Conservation (phyloP, 2,888 invertebrate species). For the Hemistola chrysoprasaria region DNA sequence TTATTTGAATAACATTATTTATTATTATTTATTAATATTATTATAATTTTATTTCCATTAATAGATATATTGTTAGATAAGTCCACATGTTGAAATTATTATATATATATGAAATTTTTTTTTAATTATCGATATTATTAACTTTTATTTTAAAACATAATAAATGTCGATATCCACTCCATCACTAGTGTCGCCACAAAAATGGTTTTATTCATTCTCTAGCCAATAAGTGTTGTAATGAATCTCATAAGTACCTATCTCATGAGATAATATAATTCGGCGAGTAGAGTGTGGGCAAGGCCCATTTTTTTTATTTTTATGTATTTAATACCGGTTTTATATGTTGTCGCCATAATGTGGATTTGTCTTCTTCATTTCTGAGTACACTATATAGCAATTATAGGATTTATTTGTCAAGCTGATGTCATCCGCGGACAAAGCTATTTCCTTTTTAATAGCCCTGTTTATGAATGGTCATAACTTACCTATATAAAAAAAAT, state of each 20-base stretch:
- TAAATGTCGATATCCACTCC: slow-evolving; percentile 27
- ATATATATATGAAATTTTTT: too few relatives aligned
- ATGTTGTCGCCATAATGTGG: slow-evolving; percentile 60
- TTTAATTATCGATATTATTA: too few relatives aligned
- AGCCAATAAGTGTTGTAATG: slow-evolving; percentile 77
- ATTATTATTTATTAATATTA: too few relatives aligned
- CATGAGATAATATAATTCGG: slow-evolving; percentile 71
- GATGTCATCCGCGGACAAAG: slow-evolving; percentile 28
- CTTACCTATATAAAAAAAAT: slow-evolving; percentile 15
- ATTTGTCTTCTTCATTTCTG: slow-evolving; percentile 31
- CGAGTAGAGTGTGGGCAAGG: slow-evolving; percentile 72
- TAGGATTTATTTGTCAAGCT: slow-evolving; percentile 25
- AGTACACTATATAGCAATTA: slow-evolving; percentile 32
- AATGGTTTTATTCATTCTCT: slow-evolving; percentile 74
- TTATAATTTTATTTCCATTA: too few relatives aligned
- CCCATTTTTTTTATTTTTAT: slow-evolving; percentile 63
- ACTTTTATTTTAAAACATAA: too few relatives aligned
- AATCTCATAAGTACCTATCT: slow-evolving; percentile 72
- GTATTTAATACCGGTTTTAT: slow-evolving; percentile 69
- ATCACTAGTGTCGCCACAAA: slow-evolving; percentile 58
- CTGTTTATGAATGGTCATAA: slow-evolving; percentile 21
- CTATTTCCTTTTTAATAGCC: slow-evolving; percentile 25
- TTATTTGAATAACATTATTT: too few relatives aligned
- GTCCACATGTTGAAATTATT: too few relatives aligned
- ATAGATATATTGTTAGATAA: too few relatives aligned